Percentiles rank a stretch among this genome's conserved stretches.
phyloP scores from a whole-genome alignment of 2,797 vertebrate species.

The Megalops cyprinoides region DNA sequence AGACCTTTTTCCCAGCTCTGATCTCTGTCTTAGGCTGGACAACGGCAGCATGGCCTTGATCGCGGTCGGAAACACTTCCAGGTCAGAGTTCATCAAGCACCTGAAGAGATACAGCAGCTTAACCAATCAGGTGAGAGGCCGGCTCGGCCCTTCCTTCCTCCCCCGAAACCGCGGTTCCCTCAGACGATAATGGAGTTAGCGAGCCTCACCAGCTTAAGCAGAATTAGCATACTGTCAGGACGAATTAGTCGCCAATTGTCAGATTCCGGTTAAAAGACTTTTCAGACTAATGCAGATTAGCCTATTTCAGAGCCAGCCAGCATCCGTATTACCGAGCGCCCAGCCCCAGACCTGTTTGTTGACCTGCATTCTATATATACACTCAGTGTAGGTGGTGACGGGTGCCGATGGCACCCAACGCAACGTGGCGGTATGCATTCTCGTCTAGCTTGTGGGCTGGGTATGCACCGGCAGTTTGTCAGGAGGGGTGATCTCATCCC shows the following conservation, averaged over 20 bases:
- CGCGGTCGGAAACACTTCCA: slow-evolving; percentile 83
- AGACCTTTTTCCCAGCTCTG: slow-evolving; percentile 12
- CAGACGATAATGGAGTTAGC: slow-evolving; percentile 47
- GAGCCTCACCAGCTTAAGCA: slow-evolving; percentile 44
- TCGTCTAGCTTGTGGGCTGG: neutral
- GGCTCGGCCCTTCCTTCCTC: neutral
- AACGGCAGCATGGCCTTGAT: slow-evolving; percentile 89
- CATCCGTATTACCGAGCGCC: slow-evolving; percentile 43
- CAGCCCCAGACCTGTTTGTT: slow-evolving; percentile 53
- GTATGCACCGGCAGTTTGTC: neutral
- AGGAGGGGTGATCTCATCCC: neutral
- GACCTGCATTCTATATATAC: slow-evolving; percentile 63
- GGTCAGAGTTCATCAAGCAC: slow-evolving; percentile 92
- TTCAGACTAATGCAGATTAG: slow-evolving; percentile 75
- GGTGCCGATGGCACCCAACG: neutral
- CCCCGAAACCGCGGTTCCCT: slow-evolving; percentile 28
- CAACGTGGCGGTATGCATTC: slow-evolving; percentile 6
- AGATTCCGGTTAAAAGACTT: slow-evolving; percentile 66
- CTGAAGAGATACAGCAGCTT: slow-evolving; percentile 84
- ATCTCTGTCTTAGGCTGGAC: slow-evolving; percentile 76
- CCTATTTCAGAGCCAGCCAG: slow-evolving; percentile 59
- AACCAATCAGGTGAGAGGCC: slow-evolving; percentile 83
- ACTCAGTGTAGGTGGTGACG: slow-evolving; percentile 14
- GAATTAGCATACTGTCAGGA: slow-evolving; percentile 56
- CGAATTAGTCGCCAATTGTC: slow-evolving; percentile 53